phyloP scores from a whole-genome alignment of 2,113 vertebrate genomes.

The Pitta sordida region DNA sequence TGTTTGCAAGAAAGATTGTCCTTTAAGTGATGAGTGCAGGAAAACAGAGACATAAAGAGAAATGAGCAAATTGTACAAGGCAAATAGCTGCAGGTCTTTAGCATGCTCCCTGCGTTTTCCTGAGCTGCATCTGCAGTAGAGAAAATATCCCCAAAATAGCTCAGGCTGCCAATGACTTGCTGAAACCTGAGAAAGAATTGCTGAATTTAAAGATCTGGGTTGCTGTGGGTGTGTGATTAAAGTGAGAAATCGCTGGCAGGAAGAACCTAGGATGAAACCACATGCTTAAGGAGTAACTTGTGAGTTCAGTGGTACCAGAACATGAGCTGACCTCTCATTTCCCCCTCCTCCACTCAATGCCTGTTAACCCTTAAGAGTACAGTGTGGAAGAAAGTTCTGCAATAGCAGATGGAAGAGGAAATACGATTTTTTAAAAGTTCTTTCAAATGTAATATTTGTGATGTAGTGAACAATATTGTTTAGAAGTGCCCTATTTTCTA shows the following conservation, averaged over 20 bases:
- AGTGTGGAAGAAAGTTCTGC: not conserved
- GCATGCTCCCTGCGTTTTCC: constrained; percentile 74
- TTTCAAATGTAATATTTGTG: not conserved
- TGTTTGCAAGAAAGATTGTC: constrained; percentile 67
- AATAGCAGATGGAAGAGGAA: not conserved
- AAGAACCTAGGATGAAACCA: constrained; percentile 64
- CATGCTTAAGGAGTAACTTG: constrained; percentile 62
- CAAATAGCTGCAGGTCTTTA: constrained; percentile 72
- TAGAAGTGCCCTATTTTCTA: not conserved
- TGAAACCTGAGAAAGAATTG: constrained; percentile 80
- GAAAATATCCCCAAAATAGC: constrained; percentile 78
- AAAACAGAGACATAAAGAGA: constrained; percentile 65
- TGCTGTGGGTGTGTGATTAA: constrained; percentile 75
- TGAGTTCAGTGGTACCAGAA: constrained; percentile 56
- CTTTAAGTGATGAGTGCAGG: constrained; percentile 67
- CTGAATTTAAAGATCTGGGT: constrained; percentile 78
- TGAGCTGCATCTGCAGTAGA: constrained; percentile 78
- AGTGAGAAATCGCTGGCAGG: constrained; percentile 72
- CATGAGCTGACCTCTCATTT: constrained; percentile 61
- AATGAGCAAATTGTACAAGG: constrained; percentile 68
- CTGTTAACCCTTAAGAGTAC: constrained; percentile 55
- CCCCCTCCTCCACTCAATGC: constrained; percentile 22
- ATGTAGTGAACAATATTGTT: not conserved
- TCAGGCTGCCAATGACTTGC: constrained; percentile 75
- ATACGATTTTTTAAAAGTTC: not conserved